Percentiles rank a stretch among this genome's conserved stretches.
These are phyloP conservation scores for Microplitis deprimator DNA, from an alignment of 2,888 invertebrate species.

Conservation along the genomic window DNA sequence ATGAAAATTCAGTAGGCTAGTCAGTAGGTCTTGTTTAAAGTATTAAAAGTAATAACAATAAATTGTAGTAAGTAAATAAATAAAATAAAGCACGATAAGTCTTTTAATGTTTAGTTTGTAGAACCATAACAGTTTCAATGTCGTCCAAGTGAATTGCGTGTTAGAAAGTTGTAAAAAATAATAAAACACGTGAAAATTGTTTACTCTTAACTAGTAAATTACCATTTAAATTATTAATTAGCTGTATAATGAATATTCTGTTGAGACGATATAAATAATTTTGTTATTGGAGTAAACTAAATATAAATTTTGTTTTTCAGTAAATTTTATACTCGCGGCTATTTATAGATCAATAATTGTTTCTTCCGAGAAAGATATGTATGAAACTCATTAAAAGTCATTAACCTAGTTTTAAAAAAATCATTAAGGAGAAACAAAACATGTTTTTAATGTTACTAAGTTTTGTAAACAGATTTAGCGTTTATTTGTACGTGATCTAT, in stretches of 20 bases:
- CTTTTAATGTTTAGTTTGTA: neutral
- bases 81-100: neutral
- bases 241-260: too few relatives aligned
- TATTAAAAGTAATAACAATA: too few relatives aligned
- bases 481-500: too few relatives aligned
- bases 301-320: neutral
- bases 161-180: neutral
- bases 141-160: neutral
- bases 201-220: neutral
- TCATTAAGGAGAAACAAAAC: neutral
- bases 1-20: too few relatives aligned
- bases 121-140: neutral
- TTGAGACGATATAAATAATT: neutral
- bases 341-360: neutral
- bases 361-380: neutral
- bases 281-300: too few relatives aligned
- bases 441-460: neutral
- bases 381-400: neutral
- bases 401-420: neutral
- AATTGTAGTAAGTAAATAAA: neutral
- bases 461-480: too few relatives aligned
- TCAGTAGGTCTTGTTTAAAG: too few relatives aligned
- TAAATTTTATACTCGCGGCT: neutral
- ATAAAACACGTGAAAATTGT: neutral
- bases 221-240: neutral